Base-by-base conservation (phyloP, 2,113 vertebrate genomes). In the Scomber scombrus region DNA sequence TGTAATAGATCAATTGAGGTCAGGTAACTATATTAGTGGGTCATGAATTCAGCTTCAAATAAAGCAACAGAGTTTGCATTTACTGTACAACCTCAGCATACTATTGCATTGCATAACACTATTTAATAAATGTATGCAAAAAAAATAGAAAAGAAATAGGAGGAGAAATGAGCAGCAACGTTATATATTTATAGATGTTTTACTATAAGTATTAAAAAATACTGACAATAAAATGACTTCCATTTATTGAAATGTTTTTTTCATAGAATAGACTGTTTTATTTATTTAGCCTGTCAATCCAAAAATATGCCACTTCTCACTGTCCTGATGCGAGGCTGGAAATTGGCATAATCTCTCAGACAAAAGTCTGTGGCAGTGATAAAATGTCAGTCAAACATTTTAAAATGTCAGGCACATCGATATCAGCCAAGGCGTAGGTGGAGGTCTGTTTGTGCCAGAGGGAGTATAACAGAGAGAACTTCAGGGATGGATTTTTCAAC, bases 351-450 rank as follows among this genome's bases (percentile, higher is more conserved):
- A 83, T 81, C 61, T 60, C 75, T 64, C 66, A 90, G 75, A 88
- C 80, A 62, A 65, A 89, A 89, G 77, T 88, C 80, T 76, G 68
- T 12, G 65, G 85, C 47, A 52, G 72, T 40, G 84, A 88, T 83
- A 74, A 85, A 73, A 72, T 21, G 55, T 85, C 83, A 82, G 79
- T 89, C 86, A 89, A 87, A 90, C 79, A 43, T 87, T 87, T 75
- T 66, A 78, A 88, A 91, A 91, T 88, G 91, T 91, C 90, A 93
- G 77, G 34, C 81, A 86, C 16, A 60, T 75, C 68, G 58, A 83
- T 80, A 75, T 66, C 58, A 88, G 56, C 80, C 68, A 71, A 71
- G 52, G 70, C 52, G 75, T 88, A 77, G 85, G 88, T 86, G 84
- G 84, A 86, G 64, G 73, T 75, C 84, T 87, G 75, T 82, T 85